Base-by-base conservation (phyloP, 2,797 vertebrate genomes). In the Microctenopoma steveboyesi region DNA sequence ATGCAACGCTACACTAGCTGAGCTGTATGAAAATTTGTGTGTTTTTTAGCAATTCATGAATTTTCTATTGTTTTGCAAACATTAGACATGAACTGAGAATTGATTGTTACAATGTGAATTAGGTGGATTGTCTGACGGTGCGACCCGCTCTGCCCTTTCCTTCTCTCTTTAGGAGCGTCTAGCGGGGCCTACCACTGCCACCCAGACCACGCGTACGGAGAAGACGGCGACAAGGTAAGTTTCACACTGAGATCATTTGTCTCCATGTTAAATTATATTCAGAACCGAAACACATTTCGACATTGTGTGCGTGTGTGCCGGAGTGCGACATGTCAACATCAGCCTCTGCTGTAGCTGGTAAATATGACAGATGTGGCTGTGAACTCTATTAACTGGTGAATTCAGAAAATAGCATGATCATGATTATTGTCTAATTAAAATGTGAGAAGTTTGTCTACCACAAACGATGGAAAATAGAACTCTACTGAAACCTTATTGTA, bases 181-280 rank as follows among this genome's bases (percentile, higher is more conserved):
- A 95, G 94, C 73, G 92, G 95, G 90, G 87, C 95, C 30, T 96
- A 96, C 93, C 96, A 95, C 76, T 98, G 95, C 90, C 96, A 96
- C 86, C 95, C 96, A 69, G 97, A 98, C 88, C 95, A 94, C 73
- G 93, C 95, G 47, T 98, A 94, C 78, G 95, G 94, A 86, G 96
- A 98, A 77, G 95, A 97, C 89, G 95, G 94, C 72, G 96, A 99
- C 89, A 98, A 98, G 96, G 97, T 98, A 93, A 22, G 42, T 47
- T 5, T 10, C 69, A 53, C 42, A 40, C 28, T 65, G 8, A 67
- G 63, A 57, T 62, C 14, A 27, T 27, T 3, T 54, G 55, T 54
- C 28, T 60, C 10, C 12, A 2, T 59, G 58, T 56, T 33, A 7
- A 9, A 64, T 46, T 10, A 35, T 16, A 52, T 56, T 35, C 18